These are phyloP conservation scores for Ophiothrix spiculata DNA, from an alignment of 35 echinoderm and acorn worm species.

Conservation along the genomic window DNA sequence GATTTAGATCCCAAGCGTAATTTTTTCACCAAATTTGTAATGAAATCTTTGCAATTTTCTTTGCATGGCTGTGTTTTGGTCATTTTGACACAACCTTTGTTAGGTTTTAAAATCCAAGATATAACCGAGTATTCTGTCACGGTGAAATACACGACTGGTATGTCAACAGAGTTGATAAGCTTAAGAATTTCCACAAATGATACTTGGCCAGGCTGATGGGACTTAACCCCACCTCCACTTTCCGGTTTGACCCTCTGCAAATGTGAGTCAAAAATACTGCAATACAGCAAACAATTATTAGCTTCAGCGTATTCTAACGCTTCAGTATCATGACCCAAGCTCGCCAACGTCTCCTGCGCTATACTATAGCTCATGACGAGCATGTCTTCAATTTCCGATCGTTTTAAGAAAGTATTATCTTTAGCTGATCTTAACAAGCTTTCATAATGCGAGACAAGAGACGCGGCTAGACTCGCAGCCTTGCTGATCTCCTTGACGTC, in stretches of 20 bases:
- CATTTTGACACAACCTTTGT: slow-evolving; percentile 53
- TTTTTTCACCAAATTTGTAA: neutral
- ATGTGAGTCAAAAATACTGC: neutral
- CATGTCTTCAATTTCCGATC: slow-evolving; percentile 37
- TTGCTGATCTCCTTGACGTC: slow-evolving; percentile 54
- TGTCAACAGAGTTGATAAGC: slow-evolving; percentile 36
- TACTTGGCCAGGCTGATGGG: neutral
- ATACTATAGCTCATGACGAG: slow-evolving; percentile 39
- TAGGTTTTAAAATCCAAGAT: slow-evolving; percentile 56
- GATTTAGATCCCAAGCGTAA: neutral
- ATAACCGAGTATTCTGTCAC: slow-evolving; percentile 44
- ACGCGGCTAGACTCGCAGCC: slow-evolving; percentile 48
- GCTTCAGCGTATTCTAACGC: slow-evolving; percentile 61
- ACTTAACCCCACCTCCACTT: no score
- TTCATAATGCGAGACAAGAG: slow-evolving; percentile 37
- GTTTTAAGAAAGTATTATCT: neutral
- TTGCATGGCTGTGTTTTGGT: neutral
- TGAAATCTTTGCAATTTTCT: neutral
- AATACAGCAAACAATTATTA: slow-evolving; percentile 23
- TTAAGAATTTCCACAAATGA: slow-evolving; percentile 54
- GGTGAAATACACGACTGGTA: slow-evolving; percentile 52
- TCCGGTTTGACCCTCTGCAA: slow-evolving; percentile 11
- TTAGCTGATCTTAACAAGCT: neutral
- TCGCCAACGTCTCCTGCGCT: slow-evolving; percentile 52
- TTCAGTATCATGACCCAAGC: slow-evolving; percentile 22